These are phyloP conservation scores for Podilymbus podiceps DNA, from an alignment of 2,113 vertebrate genomes.

Conservation along the genomic window DNA sequence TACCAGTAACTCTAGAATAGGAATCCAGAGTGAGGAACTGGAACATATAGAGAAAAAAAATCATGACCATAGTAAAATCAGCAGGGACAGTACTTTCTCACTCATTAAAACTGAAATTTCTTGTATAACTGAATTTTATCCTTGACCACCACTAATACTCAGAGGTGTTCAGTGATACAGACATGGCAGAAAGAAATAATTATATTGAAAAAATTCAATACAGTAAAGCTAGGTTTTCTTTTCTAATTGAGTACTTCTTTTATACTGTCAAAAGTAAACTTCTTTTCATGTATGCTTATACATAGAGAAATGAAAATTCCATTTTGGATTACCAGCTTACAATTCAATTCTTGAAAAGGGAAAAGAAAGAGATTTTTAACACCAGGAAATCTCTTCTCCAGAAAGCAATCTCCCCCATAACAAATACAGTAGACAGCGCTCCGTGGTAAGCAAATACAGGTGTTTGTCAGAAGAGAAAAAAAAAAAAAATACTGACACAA, in stretches of 20 bases:
- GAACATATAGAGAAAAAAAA: background rate
- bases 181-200: background rate
- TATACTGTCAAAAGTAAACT: constrained; percentile 7
- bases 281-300: background rate
- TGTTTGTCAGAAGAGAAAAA: background rate
- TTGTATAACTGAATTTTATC: background rate
- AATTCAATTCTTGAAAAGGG: constrained; percentile 15
- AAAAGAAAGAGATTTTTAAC: constrained; percentile 1
- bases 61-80: background rate
- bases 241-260: background rate
- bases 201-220: background rate
- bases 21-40: background rate
- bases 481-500: background rate
- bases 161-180: background rate
- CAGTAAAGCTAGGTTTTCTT: background rate
- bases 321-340: constrained; percentile 9
- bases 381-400: constrained; percentile 47
- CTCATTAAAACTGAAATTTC: background rate
- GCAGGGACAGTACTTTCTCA: background rate
- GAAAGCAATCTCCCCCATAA: constrained; percentile 13
- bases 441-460: background rate
- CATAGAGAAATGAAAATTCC: background rate
- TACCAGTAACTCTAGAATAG: background rate
- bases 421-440: background rate
- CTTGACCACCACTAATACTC: background rate